phyloP scores from a whole-genome alignment of 2,797 vertebrate genomes.

The Tauraco hartlaubi region DNA sequence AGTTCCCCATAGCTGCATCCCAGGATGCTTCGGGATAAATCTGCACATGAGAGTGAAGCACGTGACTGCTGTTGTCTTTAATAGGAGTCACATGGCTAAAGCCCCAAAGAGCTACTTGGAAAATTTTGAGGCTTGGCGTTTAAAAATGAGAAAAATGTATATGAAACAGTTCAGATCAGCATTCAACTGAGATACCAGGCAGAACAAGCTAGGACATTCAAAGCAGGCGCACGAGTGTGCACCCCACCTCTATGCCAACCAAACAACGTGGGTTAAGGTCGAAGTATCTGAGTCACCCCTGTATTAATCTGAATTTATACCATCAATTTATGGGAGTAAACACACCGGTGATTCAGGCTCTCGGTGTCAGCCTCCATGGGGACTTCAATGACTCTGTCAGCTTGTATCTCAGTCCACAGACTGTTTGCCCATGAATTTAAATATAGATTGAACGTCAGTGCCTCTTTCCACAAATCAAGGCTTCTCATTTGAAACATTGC shows the following conservation, averaged over 20 bases:
- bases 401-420: background rate
- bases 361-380: background rate
- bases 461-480: slow-evolving; percentile 33
- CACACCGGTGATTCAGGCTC: background rate
- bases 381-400: background rate
- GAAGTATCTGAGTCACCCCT: background rate
- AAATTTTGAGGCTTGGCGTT: background rate
- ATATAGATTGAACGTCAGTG: background rate
- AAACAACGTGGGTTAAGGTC: background rate
- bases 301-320: background rate
- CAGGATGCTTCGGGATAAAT: background rate
- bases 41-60: background rate
- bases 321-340: background rate
- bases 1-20: background rate
- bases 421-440: slow-evolving; percentile 18
- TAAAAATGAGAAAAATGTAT: background rate
- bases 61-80: background rate
- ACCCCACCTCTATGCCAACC: background rate
- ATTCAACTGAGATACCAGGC: background rate
- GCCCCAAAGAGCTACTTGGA: background rate
- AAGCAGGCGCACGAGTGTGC: background rate
- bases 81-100: background rate
- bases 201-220: background rate
- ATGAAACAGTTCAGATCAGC: background rate
- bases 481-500: slow-evolving; percentile 29